phyloP scores from a whole-genome alignment of 1,140 invertebrate genomes.

The Zeugodacus cucurbitae region DNA sequence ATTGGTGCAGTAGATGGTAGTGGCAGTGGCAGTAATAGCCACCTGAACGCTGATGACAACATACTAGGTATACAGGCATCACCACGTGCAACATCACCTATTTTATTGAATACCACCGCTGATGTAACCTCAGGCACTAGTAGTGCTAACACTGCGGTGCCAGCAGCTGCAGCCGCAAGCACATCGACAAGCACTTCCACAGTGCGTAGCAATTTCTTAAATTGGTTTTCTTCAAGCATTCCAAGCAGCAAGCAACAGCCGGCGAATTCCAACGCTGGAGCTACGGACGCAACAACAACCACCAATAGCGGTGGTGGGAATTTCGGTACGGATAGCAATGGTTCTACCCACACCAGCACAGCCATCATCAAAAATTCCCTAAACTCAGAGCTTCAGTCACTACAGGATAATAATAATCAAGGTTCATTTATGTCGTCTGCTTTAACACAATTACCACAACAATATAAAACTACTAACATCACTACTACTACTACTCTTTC shows the following conservation, averaged over 20 bases:
- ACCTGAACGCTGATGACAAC: conserved; percentile 57
- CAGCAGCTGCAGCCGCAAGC: background rate
- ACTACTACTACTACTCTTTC: background rate
- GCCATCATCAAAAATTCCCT: conserved; percentile 61
- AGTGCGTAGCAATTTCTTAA: conserved; percentile 47
- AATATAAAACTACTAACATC: background rate
- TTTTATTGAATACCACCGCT: conserved; percentile 50
- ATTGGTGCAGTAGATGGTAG: conserved; percentile 46
- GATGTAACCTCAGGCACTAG: conserved; percentile 48
- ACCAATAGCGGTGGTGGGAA: conserved; percentile 48
- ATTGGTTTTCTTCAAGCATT: conserved; percentile 48
- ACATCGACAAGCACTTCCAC: conserved; percentile 10
- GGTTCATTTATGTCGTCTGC: conserved; percentile 61
- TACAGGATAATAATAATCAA: conserved; percentile 62
- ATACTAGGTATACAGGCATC: conserved; percentile 50
- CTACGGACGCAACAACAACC: conserved; percentile 40
- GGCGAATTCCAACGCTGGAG: conserved; percentile 36
- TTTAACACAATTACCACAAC: conserved; percentile 45
- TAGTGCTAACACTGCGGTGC: background rate
- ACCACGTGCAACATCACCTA: conserved; percentile 59
- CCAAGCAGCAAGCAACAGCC: conserved; percentile 38
- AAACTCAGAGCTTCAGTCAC: conserved; percentile 57
- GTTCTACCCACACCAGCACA: conserved; percentile 45
- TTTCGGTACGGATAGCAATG: conserved; percentile 61
- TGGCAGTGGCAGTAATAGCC: conserved; percentile 59